A percentile compares a stretch with the other conserved stretches of the same genome.
These are phyloP conservation scores for Neodiprion virginianus DNA, from an alignment of 1,140 invertebrate species.

Conservation along the genomic window DNA sequence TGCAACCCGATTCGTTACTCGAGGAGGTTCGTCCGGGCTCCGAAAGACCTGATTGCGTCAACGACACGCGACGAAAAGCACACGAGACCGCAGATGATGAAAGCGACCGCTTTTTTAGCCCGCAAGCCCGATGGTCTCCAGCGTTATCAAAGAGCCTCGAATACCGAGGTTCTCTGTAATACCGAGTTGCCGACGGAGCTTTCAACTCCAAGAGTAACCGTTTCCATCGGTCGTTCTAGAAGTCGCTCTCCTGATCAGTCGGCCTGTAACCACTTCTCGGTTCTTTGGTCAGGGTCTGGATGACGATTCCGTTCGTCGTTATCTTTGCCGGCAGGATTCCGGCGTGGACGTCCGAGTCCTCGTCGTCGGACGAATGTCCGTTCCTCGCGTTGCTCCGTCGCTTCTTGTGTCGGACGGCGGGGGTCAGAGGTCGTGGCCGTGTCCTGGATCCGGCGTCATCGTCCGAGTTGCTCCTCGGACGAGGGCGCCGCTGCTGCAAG, in stretches of 20 bases:
- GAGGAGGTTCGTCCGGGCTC: too few species aligned
- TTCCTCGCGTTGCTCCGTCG: constrained; percentile 27
- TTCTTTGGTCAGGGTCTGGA: constrained; percentile 42
- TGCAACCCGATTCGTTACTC: too few species aligned
- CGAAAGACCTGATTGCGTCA: too few species aligned
- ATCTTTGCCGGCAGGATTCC: neutral
- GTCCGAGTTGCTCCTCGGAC: constrained; percentile 27
- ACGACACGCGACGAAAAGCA: too few species aligned
- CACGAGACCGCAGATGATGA: too few species aligned
- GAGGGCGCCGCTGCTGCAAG: neutral
- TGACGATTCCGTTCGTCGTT: constrained; percentile 30
- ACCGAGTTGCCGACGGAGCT: neutral
- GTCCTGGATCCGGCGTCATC: constrained; percentile 24
- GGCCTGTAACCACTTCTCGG: constrained; percentile 37
- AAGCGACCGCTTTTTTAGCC: too few species aligned
- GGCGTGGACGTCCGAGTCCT: constrained; percentile 49
- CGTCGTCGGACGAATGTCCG: constrained; percentile 53
- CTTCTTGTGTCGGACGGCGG: constrained; percentile 38
- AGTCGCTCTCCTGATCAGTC: neutral
- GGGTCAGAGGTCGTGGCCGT: constrained; percentile 43
- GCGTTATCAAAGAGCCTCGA: too few species aligned
- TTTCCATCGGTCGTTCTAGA: neutral
- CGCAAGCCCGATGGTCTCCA: too few species aligned
- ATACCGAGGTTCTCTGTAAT: neutral
- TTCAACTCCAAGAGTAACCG: neutral